These are phyloP conservation scores for Sphinx pinastri DNA, from an alignment of 2,888 invertebrate genomes.

Conservation along the genomic window DNA sequence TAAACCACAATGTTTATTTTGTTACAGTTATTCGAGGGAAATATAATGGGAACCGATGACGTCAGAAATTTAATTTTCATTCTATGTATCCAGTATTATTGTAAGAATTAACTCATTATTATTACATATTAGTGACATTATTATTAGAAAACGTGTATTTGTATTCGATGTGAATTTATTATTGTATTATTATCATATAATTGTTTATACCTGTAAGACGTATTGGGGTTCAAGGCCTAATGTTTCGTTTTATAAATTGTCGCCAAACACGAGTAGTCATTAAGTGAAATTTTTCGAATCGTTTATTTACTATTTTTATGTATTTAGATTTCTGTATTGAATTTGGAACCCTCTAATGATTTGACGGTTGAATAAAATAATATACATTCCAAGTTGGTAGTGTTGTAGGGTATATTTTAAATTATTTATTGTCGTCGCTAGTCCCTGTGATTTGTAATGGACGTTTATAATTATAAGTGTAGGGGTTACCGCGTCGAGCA, in stretches of 20 bases:
- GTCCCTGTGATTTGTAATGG: not conserved
- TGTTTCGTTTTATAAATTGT: conserved; percentile 28
- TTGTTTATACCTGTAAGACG: conserved; percentile 37
- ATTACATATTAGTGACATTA: conserved; percentile 44
- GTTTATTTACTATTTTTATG: not conserved
- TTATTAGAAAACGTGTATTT: conserved; percentile 52
- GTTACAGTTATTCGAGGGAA: conserved; percentile 14
- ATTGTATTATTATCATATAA: conserved; percentile 43
- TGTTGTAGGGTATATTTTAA: not conserved
- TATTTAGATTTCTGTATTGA: conserved; percentile 4
- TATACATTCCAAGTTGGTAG: conserved; percentile 14
- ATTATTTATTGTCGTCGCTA: not conserved
- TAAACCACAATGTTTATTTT: not conserved
- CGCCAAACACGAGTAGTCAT: conserved; percentile 42
- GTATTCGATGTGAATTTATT: conserved; percentile 56
- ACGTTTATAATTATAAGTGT: not conserved
- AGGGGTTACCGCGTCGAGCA: conserved; percentile 12
- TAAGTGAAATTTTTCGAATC: conserved; percentile 20
- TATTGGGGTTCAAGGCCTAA: conserved; percentile 61
- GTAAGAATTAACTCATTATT: conserved; percentile 46
- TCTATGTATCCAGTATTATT: conserved; percentile 56
- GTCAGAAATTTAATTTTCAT: conserved; percentile 45
- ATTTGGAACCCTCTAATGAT: not conserved
- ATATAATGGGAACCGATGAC: conserved; percentile 29
- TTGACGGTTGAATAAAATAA: not conserved